Evolutionary conservation across 2,888 invertebrate genomes (phyloP), one percentile per base, ranked within the genome.

Genomic region (Antheraea assamensis): DNA sequence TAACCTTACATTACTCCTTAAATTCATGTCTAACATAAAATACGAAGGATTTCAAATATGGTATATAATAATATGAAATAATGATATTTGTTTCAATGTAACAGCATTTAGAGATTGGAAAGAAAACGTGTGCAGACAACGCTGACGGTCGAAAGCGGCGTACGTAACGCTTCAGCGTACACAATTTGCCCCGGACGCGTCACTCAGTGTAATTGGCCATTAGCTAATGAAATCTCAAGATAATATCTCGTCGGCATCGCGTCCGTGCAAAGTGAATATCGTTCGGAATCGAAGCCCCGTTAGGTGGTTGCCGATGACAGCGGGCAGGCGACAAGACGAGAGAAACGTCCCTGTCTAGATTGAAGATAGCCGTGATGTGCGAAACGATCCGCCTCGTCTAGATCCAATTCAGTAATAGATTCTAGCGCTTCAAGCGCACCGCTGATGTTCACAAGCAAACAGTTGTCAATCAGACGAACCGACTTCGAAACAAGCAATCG

Each of bases 181-280:
- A 79, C 82, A 86, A 90, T 90, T 89, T 90, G 91, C 89, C 89
- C 91, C 92, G 93, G 92, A 93, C 92, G 88, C 89, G 93, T 93
- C 94, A 87, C 85, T 93, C 93, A 88, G 81, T 80, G 90, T 92
- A 94, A 94, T 93, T 93, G 92, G 90, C 90, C 85, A 91, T 91
- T 90, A 90, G 85, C 90, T 81, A 82, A 88, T 87, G 87, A 87
- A 85, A 85, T 85, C 80, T 78, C 78, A 77, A 84, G 90, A 90
- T 89, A 87, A 83, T 81, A 89, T 89, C 89, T 83, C 78, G 85
- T 80, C 90, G 89, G 90, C 87, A 81, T 81, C 79, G 86, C 87
- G 81, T 81, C 79, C 85, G 76, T 71, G 77, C 86, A 88, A 88
- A 89, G 88, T 82, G 81, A 85, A 82, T 85, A 86, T 85, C 83